A percentile compares a stretch with the other conserved stretches of the same genome.
Evolutionary conservation across 2,888 invertebrate genomes (phyloP).

Genomic region (Pammene fasciana): DNA sequence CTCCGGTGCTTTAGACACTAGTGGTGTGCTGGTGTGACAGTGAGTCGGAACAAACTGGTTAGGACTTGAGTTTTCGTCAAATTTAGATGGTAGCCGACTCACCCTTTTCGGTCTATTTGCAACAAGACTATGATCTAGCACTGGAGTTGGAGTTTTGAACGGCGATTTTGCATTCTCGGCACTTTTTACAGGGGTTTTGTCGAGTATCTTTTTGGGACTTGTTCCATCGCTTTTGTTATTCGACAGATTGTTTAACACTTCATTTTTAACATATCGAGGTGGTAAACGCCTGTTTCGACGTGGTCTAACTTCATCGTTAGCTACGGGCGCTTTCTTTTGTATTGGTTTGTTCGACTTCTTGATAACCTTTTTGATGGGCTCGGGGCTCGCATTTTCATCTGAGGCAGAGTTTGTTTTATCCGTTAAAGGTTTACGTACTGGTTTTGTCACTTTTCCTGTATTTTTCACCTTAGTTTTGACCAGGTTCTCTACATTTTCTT

Average conservation of each 20-base stretch:
- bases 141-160: constrained; percentile 57
- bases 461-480: constrained; percentile 52
- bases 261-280: constrained; percentile 59
- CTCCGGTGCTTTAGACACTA: constrained; percentile 22
- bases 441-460: constrained; percentile 50
- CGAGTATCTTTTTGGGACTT: constrained; percentile 20
- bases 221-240: constrained; percentile 48
- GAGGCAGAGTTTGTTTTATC: constrained; percentile 77
- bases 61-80: constrained; percentile 71
- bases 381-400: constrained; percentile 64
- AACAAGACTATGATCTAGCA: constrained; percentile 56
- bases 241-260: constrained; percentile 53
- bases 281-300: constrained; percentile 65
- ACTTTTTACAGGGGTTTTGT: constrained; percentile 42
- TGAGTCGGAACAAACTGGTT: constrained; percentile 63
- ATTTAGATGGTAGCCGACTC: constrained; percentile 66
- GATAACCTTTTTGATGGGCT: constrained; percentile 46
- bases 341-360: constrained; percentile 44
- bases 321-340: constrained; percentile 33
- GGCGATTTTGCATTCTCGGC: constrained; percentile 45
- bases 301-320: constrained; percentile 49
- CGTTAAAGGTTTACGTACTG: constrained; percentile 62
- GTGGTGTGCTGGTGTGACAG: constrained; percentile 68
- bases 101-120: constrained; percentile 65
- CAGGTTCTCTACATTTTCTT: constrained; percentile 62